phyloP scores from a whole-genome alignment of 2,113 vertebrate species.

The Sprattus sprattus region DNA sequence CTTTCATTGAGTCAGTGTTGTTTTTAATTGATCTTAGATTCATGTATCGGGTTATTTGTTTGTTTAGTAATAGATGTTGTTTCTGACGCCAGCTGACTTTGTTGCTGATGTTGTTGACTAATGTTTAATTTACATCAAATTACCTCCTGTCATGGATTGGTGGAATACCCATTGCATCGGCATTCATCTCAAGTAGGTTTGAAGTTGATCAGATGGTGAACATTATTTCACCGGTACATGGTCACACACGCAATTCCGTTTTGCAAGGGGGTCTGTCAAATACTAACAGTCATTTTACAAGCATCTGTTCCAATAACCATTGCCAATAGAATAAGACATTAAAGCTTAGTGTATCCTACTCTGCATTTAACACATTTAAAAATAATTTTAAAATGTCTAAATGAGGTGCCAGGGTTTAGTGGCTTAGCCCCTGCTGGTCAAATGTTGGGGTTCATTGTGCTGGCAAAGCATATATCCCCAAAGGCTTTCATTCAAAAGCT shows the following conservation, averaged over 20 bases:
- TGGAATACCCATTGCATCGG: not conserved
- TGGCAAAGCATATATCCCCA: not conserved
- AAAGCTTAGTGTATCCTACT: not conserved
- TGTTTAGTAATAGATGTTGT: not conserved
- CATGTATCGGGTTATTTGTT: not conserved
- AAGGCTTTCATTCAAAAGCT: not conserved
- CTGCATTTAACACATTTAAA: not conserved
- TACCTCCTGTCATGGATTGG: not conserved
- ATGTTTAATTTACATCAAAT: not conserved
- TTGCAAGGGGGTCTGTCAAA: not conserved
- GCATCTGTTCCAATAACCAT: not conserved
- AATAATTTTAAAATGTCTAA: not conserved
- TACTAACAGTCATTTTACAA: not conserved
- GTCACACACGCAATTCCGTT: not conserved
- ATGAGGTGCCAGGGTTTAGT: not conserved
- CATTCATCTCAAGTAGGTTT: not conserved
- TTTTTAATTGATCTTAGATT: conserved; percentile 23
- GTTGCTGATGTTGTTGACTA: not conserved
- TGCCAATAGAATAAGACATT: not conserved
- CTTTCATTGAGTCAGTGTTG: conserved; percentile 15
- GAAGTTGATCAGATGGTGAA: not conserved
- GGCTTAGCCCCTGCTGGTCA: not conserved
- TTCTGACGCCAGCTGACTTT: no score
- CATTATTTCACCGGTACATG: not conserved
- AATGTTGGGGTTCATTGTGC: not conserved